Evolutionary conservation across 2,113 vertebrate species (phyloP).

Genomic region (Catharus minimus): DNA sequence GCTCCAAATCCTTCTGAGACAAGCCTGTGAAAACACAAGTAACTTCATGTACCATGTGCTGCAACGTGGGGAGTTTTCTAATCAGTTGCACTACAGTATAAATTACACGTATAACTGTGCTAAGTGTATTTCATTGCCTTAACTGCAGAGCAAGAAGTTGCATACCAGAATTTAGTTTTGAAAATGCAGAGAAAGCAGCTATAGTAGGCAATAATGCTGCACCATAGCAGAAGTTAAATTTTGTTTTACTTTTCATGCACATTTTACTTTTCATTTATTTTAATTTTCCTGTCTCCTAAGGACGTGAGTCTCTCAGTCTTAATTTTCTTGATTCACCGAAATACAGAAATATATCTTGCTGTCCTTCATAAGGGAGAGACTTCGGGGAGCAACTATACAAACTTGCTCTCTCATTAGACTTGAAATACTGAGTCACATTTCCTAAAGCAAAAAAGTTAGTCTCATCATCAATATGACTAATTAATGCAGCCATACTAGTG

Average conservation of each 20-base stretch:
- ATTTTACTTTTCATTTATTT: background rate
- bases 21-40: background rate
- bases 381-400: background rate
- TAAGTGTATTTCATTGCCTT: background rate
- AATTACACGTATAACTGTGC: background rate
- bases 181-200: background rate
- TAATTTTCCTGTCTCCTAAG: background rate
- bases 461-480: background rate
- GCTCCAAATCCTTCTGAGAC: background rate
- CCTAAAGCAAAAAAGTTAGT: background rate
- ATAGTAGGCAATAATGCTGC: background rate
- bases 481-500: background rate
- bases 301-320: background rate
- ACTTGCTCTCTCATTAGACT: background rate
- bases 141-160: background rate
- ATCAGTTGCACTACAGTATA: background rate
- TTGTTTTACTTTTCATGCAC: background rate
- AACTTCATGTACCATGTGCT: background rate
- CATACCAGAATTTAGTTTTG: background rate
- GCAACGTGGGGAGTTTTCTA: background rate
- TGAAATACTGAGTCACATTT: background rate
- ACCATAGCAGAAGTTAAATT: background rate
- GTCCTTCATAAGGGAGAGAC: background rate
- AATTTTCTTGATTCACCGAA: background rate
- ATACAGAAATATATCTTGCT: background rate